Base-by-base conservation (phyloP, 2,888 invertebrate species). In the Lasioglossum malachurum region DNA sequence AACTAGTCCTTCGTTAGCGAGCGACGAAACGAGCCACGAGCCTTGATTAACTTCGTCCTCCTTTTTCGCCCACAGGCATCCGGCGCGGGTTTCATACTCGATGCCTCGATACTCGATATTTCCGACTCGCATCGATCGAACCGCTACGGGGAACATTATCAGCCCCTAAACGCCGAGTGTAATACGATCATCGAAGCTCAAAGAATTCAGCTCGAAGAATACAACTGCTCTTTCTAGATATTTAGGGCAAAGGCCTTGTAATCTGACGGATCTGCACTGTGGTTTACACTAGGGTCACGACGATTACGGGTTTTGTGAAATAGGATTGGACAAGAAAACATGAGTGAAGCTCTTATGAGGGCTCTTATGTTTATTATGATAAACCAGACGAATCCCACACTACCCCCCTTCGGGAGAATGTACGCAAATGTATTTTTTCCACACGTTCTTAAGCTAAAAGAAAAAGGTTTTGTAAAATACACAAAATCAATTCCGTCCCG, bases 1-100 rank as follows among this genome's bases (percentile, higher is more conserved):
- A 73, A 71, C 80, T 41, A 64, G 83, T 46, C 46, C 64, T 77
- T 78, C 69, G 84, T 83, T 84, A 76, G 49, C 80, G 73, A 49
- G 31, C 0, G 60, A 27, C 46, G 69, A 31, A 12, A 78, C 64
- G 53, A n/a, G 46, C 67, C 19, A 0, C 38, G 49, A 35, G 49
- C 16, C 69, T 53, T n/a, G 78, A 78, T 69, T 46, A 35, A 41
- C n/a, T 35, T 49, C 5, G n/a, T 23, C 49, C 35, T 38, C 49
- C 19, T 74, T 74, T 73, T 31, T 31, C 31, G 10, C 19, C 31
- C 44, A 16, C 64, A 5, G 27, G 8, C 60, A 60, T 27, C 27
- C 27, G 27, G 60, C 27, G 14, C 12, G 5, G 27, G 27, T 60
- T 60, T n/a, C 60, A 23, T n/a, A 14, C 27, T 5, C 60, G 27